Evolutionary conservation across 2,797 vertebrate species (phyloP).

Genomic region (Scomberomorus guttatus): DNA sequence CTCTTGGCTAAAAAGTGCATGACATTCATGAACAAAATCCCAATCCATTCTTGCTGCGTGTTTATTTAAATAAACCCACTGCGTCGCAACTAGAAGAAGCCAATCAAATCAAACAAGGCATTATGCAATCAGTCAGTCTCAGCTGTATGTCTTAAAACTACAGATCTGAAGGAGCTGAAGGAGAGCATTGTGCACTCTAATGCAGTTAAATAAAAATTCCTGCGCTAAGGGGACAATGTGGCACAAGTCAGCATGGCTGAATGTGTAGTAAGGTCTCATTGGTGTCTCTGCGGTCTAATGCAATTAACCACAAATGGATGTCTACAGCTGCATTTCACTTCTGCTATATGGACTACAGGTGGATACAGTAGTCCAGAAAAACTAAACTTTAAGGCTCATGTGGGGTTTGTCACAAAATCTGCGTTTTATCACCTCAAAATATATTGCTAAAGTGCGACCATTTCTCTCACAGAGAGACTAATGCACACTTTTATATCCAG

Average conservation of each 20-base stretch:
- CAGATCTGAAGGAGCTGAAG: conserved; percentile 21
- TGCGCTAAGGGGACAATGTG: neutral
- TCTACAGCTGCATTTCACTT: conserved; percentile 11
- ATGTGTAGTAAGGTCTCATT: neutral
- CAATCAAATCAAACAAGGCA: conserved; percentile 62
- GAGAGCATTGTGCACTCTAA: conserved; percentile 5
- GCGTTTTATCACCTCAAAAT: too few relatives aligned
- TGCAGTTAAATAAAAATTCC: conserved; percentile 12
- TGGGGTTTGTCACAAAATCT: neutral
- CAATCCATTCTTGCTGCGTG: conserved; percentile 32
- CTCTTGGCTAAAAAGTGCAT: conserved; percentile 30
- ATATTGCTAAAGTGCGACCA: too few relatives aligned
- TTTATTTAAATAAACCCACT: conserved; percentile 49
- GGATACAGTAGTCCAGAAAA: too few relatives aligned
- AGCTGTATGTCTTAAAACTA: conserved; percentile 9
- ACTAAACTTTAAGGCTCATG: too few relatives aligned
- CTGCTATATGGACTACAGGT: neutral
- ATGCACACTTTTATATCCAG: too few relatives aligned
- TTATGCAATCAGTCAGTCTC: conserved; percentile 44
- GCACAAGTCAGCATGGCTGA: neutral
- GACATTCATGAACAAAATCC: conserved; percentile 48
- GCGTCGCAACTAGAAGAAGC: conserved; percentile 30
- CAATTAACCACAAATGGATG: neutral
- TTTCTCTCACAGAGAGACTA: too few relatives aligned
- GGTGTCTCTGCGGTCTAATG: neutral